Percentiles rank a stretch among this genome's conserved stretches.
These are phyloP conservation scores for Tiliacea citrago DNA, from an alignment of 2,888 invertebrate species.

Conservation along the genomic window DNA sequence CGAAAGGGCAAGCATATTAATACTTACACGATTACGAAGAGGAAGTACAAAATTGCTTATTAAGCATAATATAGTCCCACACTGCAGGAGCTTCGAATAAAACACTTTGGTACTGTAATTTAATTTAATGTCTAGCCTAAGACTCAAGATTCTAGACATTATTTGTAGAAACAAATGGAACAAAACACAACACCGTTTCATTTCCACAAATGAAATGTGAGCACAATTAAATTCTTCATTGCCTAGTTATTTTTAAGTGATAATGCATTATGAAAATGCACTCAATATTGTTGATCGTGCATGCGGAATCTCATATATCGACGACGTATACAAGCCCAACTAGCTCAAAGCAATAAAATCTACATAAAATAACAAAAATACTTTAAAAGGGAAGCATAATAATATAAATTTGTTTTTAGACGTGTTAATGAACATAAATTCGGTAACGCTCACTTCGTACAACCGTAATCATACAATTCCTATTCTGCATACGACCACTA, in stretches of 20 bases:
- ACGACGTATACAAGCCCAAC: background rate
- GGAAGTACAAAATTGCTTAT: constrained; percentile 1
- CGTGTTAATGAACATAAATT: constrained; percentile 36
- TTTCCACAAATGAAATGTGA: background rate
- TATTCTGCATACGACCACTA: constrained; percentile 41
- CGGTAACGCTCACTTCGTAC: constrained; percentile 16
- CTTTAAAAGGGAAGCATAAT: background rate
- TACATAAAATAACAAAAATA: background rate
- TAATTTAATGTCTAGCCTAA: too few relatives aligned
- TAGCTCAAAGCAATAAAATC: background rate
- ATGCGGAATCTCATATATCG: background rate
- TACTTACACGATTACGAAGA: background rate
- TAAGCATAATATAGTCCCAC: background rate
- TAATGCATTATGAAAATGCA: background rate
- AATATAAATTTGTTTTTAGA: constrained; percentile 3
- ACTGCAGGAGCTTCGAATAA: background rate
- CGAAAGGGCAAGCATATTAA: constrained; percentile 24
- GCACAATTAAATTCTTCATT: too few relatives aligned
- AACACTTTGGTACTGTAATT: background rate
- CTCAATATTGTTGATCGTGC: background rate
- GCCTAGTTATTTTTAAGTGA: too few relatives aligned
- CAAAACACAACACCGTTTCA: background rate
- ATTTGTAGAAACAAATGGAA: background rate
- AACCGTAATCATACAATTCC: constrained; percentile 51
- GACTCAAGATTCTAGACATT: background rate